Evolutionary conservation across 2,888 invertebrate species (phyloP), one percentile per base, ranked within the genome.

Genomic region (Lacanobia oleracea): DNA sequence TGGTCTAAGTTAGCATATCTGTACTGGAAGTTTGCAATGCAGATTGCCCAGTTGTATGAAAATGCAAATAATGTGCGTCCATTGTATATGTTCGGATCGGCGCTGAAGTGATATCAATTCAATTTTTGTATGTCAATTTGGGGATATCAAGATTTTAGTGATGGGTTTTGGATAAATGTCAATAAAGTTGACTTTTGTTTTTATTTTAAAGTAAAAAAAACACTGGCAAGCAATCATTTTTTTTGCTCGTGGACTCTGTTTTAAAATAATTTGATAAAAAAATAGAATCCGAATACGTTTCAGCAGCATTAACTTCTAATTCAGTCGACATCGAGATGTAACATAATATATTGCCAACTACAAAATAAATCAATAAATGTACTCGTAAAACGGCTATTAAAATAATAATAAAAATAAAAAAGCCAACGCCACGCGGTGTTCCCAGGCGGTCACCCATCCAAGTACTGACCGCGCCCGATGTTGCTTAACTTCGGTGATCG

Each of bases 401-500:
- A 14, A 43, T 43, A 12, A 12, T 14, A 12, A 43, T 5, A 8
- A 12, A 43, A 12, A 18, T 9, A 50, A 68, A 68, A 62, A 89
- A 87, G 88, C 85, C 89, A 91, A 91, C 91, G 86, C 87, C 91
- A 92, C 91, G 91, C 86, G 90, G 92, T 93, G 91, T 93, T 93
- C 92, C 92, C 92, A 93, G 91, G 93, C 92, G 92, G 94, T 94
- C 93, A 94, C 93, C 93, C 64, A 67, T 51, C 33, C 61, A 51
- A 67, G 23, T 48, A 33, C 62, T 21, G 18, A 62, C 27, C 45
- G 88, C 92, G 93, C 92, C 93, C 93, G 91, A 94, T 90, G 92
- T 92, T 92, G 93, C 92, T 93, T 94, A 93, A 93, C 92, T 93
- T 92, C 92, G 92, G 93, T 94, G 93, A 93, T 94, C 92, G 93